phyloP scores from a whole-genome alignment of 2,113 vertebrate species.

The Mesocricetus auratus region DNA sequence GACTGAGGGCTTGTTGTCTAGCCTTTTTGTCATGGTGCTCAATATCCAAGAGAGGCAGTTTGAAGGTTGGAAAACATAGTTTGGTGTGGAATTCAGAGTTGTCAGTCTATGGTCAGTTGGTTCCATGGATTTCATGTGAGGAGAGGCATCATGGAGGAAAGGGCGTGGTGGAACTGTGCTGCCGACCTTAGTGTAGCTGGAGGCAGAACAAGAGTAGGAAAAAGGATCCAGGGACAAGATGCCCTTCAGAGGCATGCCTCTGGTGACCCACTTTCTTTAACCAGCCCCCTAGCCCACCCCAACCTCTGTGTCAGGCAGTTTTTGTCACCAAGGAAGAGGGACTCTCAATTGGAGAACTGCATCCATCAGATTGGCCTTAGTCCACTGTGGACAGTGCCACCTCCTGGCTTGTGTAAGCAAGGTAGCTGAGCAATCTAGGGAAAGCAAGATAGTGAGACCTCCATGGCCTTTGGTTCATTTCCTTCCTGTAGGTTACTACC shows the following conservation, averaged over 20 bases:
- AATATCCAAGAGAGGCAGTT: background rate
- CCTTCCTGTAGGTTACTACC: background rate
- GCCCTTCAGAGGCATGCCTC: background rate
- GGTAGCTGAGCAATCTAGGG: background rate
- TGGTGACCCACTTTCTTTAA: background rate
- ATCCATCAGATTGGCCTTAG: background rate
- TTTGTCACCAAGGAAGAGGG: background rate
- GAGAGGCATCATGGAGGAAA: background rate
- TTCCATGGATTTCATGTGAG: background rate
- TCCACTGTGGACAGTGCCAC: background rate
- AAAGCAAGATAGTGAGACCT: background rate
- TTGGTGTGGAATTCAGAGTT: background rate
- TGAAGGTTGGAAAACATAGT: background rate
- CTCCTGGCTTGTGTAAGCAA: background rate
- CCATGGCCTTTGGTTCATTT: background rate
- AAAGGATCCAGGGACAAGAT: background rate
- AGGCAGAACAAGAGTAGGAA: background rate
- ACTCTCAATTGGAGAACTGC: background rate
- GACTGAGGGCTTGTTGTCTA: background rate
- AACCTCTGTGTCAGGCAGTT: background rate
- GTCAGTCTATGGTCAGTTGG: background rate
- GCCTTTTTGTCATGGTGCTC: background rate
- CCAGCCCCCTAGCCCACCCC: fast-evolving
- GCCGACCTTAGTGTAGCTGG: background rate
- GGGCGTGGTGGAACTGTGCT: fast-evolving